A percentile compares a stretch with the other conserved stretches of the same genome.
phyloP scores from a whole-genome alignment of 2,888 invertebrate species.

The Diogma glabrata region DNA sequence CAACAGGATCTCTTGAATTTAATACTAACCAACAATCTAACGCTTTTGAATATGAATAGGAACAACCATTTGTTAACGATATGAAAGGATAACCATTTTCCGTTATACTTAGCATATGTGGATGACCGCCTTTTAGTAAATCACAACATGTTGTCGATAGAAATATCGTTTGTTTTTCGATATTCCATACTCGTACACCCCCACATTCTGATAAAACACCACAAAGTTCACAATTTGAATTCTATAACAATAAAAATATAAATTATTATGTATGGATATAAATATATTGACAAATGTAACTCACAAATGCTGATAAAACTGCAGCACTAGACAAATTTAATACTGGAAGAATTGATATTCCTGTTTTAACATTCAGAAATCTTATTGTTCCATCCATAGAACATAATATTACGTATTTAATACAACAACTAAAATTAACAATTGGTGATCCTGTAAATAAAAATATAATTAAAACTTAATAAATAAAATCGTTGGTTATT shows the following conservation, averaged over 20 bases:
- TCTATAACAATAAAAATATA: slow-evolving; percentile 21
- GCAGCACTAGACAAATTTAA: slow-evolving; percentile 30
- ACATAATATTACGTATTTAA: slow-evolving; percentile 32
- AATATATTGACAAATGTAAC: slow-evolving; percentile 15
- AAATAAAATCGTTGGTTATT: slow-evolving; percentile 1
- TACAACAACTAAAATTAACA: slow-evolving; percentile 31
- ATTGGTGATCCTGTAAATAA: slow-evolving; percentile 29
- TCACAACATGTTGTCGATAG: slow-evolving; percentile 31
- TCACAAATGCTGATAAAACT: slow-evolving; percentile 33
- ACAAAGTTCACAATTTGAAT: slow-evolving; percentile 30
- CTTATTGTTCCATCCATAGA: slow-evolving; percentile 33
- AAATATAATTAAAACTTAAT: background rate
- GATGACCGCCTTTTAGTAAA: slow-evolving; percentile 37
- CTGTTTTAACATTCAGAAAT: slow-evolving; percentile 28
- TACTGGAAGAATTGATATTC: slow-evolving; percentile 30
- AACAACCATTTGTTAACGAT: slow-evolving; percentile 72
- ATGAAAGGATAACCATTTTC: slow-evolving; percentile 72
- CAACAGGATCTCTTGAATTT: slow-evolving; percentile 43
- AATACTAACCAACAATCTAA: slow-evolving; percentile 56
- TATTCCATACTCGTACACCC: slow-evolving; percentile 32
- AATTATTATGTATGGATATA: background rate
- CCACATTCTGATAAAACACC: slow-evolving; percentile 36
- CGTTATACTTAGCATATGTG: slow-evolving; percentile 45
- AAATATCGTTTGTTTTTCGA: slow-evolving; percentile 23
- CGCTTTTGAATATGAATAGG: slow-evolving; percentile 70